Evolutionary conservation across 1,140 invertebrate genomes (phyloP).

Genomic region (Zelostemma sp.): DNA sequence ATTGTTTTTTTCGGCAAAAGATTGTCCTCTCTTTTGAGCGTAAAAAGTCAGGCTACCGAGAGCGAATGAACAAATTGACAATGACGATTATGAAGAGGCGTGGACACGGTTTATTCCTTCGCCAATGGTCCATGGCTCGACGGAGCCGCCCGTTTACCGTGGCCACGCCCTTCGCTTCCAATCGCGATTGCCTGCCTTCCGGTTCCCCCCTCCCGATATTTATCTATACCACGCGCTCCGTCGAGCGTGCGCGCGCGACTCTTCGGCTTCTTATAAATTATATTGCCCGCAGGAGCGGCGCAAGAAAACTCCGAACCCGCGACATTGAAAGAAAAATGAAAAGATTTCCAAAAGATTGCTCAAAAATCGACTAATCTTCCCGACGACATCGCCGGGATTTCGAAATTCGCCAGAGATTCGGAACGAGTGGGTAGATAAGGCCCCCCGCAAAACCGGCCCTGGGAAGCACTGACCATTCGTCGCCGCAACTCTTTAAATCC

Average conservation of each 20-base stretch:
- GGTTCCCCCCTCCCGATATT: constrained; percentile 28
- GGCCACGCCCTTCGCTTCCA: constrained; percentile 53
- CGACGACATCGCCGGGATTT: too few relatives aligned
- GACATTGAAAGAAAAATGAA: too few relatives aligned
- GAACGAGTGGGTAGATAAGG: neutral
- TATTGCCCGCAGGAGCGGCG: neutral
- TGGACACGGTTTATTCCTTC: constrained; percentile 60
- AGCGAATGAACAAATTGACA: too few relatives aligned
- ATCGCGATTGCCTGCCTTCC: constrained; percentile 34
- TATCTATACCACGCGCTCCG: constrained; percentile 32
- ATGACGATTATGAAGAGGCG: too few relatives aligned
- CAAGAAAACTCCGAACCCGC: neutral
- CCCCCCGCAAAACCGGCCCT: constrained; percentile 15
- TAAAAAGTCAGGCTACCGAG: too few relatives aligned
- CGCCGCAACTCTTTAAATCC: constrained; percentile 1
- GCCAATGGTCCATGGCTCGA: constrained; percentile 63
- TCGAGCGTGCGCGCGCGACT: constrained; percentile 53
- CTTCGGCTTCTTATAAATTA: constrained; percentile 11
- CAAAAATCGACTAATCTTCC: too few relatives aligned
- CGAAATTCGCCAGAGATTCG: too few relatives aligned
- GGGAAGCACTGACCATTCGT: constrained; percentile 29
- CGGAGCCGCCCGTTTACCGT: constrained; percentile 62
- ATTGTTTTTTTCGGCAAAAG: too few relatives aligned
- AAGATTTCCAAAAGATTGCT: too few relatives aligned
- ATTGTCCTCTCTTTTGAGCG: too few relatives aligned